Conservation (phyloP, 2,888 invertebrate genomes). For the Panzeria rudis region DNA sequence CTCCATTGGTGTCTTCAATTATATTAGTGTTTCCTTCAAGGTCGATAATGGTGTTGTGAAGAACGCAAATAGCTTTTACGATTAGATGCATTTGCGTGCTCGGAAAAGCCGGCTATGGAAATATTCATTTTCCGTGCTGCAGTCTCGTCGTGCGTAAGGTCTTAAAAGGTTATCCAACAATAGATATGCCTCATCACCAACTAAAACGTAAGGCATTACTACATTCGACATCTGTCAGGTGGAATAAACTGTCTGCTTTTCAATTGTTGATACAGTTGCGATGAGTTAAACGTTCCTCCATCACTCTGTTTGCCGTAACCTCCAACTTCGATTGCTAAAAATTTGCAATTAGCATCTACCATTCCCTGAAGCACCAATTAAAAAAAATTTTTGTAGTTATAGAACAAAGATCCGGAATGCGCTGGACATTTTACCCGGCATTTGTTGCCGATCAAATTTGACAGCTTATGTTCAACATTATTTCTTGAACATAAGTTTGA, state of each 20-base stretch:
- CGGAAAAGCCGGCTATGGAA: conserved; percentile 43
- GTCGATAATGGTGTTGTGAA: not conserved
- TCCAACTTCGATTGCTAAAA: conserved; percentile 46
- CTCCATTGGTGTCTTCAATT: not conserved
- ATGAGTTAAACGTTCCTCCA: conserved; percentile 44
- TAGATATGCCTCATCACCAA: conserved; percentile 50
- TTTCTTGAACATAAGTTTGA: no score
- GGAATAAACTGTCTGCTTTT: conserved; percentile 35
- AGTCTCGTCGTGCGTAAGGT: conserved; percentile 23
- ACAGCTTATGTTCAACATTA: no score
- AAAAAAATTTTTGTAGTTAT: conserved; percentile 3
- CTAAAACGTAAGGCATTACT: conserved; percentile 27
- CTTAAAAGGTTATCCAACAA: conserved; percentile 39
- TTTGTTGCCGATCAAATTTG: no score
- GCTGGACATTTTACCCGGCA: no score
- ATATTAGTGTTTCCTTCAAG: not conserved
- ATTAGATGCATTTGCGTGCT: conserved; percentile 13
- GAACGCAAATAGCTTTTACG: not conserved
- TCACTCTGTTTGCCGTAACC: conserved; percentile 57
- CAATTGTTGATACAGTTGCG: conserved; percentile 28
- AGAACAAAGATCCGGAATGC: no score
- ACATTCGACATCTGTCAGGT: conserved; percentile 10
- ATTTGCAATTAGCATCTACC: conserved; percentile 50
- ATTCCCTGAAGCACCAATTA: conserved; percentile 10
- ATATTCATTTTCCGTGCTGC: conserved; percentile 23